A percentile compares a stretch with the other conserved stretches of the same genome.
Conservation (phyloP, 2,888 invertebrate species). For the Lycaena phlaeas region DNA sequence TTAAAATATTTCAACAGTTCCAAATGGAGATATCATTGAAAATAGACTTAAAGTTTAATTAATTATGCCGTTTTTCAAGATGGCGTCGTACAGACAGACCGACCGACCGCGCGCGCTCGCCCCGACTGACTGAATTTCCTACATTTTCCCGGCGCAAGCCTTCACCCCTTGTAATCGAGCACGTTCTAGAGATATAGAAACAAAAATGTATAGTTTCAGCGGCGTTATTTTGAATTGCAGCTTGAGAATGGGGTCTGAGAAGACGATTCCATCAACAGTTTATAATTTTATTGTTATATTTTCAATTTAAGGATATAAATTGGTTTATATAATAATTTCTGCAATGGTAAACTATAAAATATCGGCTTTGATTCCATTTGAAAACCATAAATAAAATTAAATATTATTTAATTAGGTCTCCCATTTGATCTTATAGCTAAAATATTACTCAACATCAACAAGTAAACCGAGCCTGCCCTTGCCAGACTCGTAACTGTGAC, state of each 20-base stretch:
- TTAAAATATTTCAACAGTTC: slow-evolving; percentile 21
- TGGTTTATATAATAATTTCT: too few species aligned
- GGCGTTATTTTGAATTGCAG: slow-evolving; percentile 9
- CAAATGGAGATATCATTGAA: slow-evolving; percentile 39
- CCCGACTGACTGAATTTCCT: slow-evolving; percentile 65
- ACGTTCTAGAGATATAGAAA: slow-evolving; percentile 52
- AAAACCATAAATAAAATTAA: too few species aligned
- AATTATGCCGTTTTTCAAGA: slow-evolving; percentile 29
- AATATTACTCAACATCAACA: too few species aligned
- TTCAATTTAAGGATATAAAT: too few species aligned
- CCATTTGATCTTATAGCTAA: too few species aligned
- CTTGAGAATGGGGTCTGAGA: neutral
- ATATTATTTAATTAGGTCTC: too few species aligned
- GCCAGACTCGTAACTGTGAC: too few species aligned
- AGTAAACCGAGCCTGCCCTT: too few species aligned
- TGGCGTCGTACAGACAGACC: slow-evolving; percentile 40
- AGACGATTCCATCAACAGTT: neutral
- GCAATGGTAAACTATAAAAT: too few species aligned
- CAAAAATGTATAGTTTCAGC: slow-evolving; percentile 29
- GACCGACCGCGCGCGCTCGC: slow-evolving; percentile 44
- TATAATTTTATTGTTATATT: too few species aligned
- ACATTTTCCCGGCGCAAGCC: slow-evolving; percentile 70
- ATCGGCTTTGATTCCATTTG: too few species aligned
- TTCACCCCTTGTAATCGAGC: slow-evolving; percentile 70
- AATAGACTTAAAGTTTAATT: slow-evolving; percentile 61